Evolutionary conservation across 1,140 invertebrate genomes (phyloP).

Genomic region (Drosophila sulfurigaster): DNA sequence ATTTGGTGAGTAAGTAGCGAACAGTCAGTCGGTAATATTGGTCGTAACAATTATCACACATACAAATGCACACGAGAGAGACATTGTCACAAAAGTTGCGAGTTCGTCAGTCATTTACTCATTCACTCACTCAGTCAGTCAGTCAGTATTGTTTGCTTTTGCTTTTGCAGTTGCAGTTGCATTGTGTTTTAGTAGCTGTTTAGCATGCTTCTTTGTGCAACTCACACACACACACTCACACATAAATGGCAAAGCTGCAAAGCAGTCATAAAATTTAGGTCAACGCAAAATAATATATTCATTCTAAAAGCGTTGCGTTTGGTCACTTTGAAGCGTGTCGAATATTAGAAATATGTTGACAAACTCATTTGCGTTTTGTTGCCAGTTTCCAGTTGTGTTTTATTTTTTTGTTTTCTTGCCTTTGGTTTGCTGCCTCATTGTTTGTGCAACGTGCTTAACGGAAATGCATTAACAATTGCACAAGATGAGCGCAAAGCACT

Average conservation of each 20-base stretch:
- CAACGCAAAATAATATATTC: constrained; percentile 66
- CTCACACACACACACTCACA: constrained; percentile 39
- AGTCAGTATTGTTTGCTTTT: constrained; percentile 47
- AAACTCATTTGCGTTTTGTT: constrained; percentile 53
- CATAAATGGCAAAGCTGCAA: constrained; percentile 58
- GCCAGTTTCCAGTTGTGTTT: not conserved
- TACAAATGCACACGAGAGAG: constrained; percentile 14
- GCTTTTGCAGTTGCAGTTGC: constrained; percentile 40
- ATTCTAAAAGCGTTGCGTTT: constrained; percentile 54
- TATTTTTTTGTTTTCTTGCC: not conserved
- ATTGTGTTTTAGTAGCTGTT: constrained; percentile 64
- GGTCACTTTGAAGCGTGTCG: constrained; percentile 54
- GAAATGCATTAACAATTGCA: constrained; percentile 53
- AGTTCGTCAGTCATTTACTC: constrained; percentile 7
- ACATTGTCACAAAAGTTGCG: constrained; percentile 1
- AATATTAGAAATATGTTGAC: constrained; percentile 56
- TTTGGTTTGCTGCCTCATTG: constrained; percentile 33
- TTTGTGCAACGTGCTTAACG: constrained; percentile 52
- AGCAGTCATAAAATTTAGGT: constrained; percentile 62
- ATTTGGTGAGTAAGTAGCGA: not conserved
- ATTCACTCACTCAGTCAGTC: constrained; percentile 24
- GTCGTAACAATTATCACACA: constrained; percentile 56
- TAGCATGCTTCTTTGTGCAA: constrained; percentile 68
- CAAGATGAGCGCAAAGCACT: constrained; percentile 4
- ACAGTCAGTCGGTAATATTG: constrained; percentile 24